These are phyloP conservation scores for Sebastes matsubarae DNA, from an alignment of 2,797 vertebrate genomes.

Conservation along the genomic window DNA sequence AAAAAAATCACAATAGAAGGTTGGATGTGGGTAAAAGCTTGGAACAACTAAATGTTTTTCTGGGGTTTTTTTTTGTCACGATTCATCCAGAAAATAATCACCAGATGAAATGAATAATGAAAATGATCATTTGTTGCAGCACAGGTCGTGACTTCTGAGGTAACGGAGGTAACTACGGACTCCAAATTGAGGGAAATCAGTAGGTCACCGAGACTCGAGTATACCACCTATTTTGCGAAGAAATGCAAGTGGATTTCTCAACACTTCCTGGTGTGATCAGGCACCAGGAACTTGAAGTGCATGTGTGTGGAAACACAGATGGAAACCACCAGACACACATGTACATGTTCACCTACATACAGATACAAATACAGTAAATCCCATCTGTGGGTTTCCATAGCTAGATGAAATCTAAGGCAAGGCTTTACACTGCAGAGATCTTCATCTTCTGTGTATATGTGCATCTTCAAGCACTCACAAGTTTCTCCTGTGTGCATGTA, in stretches of 20 bases:
- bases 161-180: background rate
- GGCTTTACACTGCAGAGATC: background rate
- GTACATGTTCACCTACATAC: background rate
- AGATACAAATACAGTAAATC: background rate
- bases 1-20: background rate
- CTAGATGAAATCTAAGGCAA: background rate
- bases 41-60: background rate
- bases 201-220: accelerated
- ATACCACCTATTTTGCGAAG: background rate
- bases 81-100: background rate
- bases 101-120: background rate
- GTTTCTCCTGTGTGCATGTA: background rate
- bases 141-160: background rate
- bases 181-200: background rate
- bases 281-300: background rate
- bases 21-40: background rate
- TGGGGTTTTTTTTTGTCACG: accelerated
- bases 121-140: background rate
- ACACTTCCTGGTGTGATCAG: background rate
- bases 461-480: background rate
- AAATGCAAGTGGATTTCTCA: background rate
- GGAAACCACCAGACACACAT: background rate
- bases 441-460: background rate
- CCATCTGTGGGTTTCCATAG: background rate
- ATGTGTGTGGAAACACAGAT: background rate